Evolutionary conservation across 2,113 vertebrate genomes (phyloP).

Genomic region (Acrocephalus kingi): DNA sequence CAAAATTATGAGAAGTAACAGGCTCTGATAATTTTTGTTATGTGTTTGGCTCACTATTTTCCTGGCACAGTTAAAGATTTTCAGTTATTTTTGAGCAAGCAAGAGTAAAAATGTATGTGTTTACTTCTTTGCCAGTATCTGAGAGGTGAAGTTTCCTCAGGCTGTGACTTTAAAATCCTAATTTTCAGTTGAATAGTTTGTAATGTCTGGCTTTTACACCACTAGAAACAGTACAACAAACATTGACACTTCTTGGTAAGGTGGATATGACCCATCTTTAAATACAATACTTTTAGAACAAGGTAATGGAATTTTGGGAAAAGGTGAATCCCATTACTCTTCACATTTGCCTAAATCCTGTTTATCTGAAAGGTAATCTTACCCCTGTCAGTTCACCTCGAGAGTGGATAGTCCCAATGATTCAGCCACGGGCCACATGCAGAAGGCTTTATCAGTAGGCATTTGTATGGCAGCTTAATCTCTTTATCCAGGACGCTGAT

Average conservation of each 20-base stretch:
- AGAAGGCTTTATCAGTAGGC: neutral
- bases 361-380: neutral
- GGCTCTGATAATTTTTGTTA: neutral
- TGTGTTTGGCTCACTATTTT: neutral
- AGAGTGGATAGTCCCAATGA: neutral
- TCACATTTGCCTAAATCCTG: neutral
- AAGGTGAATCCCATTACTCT: neutral
- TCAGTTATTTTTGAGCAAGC: neutral
- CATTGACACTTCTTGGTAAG: neutral
- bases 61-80: neutral
- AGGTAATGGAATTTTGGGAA: neutral
- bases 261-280: neutral
- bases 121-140: neutral
- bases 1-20: neutral
- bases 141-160: neutral
- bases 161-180: neutral
- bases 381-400: neutral
- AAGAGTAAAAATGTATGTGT: neutral
- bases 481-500: neutral
- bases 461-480: neutral
- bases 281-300: neutral
- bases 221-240: neutral
- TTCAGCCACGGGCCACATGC: neutral
- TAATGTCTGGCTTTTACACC: neutral
- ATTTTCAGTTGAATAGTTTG: neutral